Conservation (phyloP, 2,888 invertebrate genomes). For the Scaptomyza cyrtandrae region DNA sequence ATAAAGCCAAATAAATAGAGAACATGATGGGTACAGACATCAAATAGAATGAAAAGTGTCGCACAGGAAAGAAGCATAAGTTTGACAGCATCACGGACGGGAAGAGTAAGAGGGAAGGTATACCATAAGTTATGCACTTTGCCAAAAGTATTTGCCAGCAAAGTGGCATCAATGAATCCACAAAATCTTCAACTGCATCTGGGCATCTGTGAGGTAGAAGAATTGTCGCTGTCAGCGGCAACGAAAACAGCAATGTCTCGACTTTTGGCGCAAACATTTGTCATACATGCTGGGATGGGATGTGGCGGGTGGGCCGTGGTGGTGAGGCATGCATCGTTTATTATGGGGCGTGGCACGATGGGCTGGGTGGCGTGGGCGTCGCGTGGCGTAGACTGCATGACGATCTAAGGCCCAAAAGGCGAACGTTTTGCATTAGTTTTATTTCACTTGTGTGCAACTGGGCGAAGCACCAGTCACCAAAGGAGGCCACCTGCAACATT, state of each 20-base stretch:
- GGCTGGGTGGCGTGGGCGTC: conserved; percentile 64
- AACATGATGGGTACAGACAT: conserved; percentile 65
- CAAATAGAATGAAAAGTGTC: conserved; percentile 69
- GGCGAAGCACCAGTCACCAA: conserved; percentile 62
- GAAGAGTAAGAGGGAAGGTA: background rate
- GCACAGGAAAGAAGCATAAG: conserved; percentile 12
- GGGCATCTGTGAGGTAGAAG: conserved; percentile 53
- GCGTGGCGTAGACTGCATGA: conserved; percentile 80
- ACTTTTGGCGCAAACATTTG: conserved; percentile 55
- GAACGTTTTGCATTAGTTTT: conserved; percentile 52
- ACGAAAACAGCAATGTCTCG: conserved; percentile 61
- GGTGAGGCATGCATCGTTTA: conserved; percentile 15
- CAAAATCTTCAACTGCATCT: conserved; percentile 34
- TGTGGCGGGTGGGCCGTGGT: background rate
- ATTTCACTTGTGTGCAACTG: conserved; percentile 73
- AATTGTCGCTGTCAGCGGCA: conserved; percentile 71
- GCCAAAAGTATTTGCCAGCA: conserved; percentile 76
- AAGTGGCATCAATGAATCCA: conserved; percentile 79
- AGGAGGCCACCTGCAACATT: conserved; percentile 72
- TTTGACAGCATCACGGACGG: background rate
- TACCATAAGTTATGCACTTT: conserved; percentile 59
- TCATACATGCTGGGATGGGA: conserved; percentile 20
- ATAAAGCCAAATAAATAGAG: conserved; percentile 59
- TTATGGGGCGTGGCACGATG: conserved; percentile 41
- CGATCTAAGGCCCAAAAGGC: conserved; percentile 38